Evolutionary conservation across 1,140 invertebrate genomes (phyloP).

Genomic region (Diuraphis noxia): DNA sequence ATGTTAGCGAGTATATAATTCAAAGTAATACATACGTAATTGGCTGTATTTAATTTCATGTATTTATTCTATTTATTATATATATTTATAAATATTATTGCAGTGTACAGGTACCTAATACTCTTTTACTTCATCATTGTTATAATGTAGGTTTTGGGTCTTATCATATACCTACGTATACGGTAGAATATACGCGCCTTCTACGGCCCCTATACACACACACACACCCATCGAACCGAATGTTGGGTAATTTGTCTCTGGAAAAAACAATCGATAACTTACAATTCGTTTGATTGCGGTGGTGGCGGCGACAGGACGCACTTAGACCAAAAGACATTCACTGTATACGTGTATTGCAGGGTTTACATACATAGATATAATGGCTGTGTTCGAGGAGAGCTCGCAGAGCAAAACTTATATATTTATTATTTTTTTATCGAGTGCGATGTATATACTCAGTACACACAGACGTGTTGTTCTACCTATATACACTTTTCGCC

Average conservation of each 20-base stretch:
- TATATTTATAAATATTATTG: not conserved
- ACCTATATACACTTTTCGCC: not conserved
- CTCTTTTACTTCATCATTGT: not conserved
- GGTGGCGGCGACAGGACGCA: not conserved
- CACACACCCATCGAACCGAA: not conserved
- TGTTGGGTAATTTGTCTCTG: not conserved
- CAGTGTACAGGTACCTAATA: not conserved
- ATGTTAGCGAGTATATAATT: not conserved
- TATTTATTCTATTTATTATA: not conserved
- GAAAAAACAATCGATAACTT: conserved; percentile 13
- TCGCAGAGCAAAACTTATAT: not conserved
- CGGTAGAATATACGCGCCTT: not conserved
- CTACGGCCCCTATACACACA: not conserved
- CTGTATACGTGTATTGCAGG: not conserved
- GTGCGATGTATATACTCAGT: not conserved
- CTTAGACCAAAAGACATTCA: not conserved
- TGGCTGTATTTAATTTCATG: not conserved
- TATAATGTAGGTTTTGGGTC: not conserved
- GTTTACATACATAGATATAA: not conserved
- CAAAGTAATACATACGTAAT: not conserved
- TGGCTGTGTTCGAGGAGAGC: too few species aligned
- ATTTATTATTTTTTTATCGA: not conserved
- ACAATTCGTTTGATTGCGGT: conserved; percentile 18
- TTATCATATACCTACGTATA: not conserved
- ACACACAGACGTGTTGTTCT: not conserved